These are phyloP conservation scores for Sebastiscus tertius DNA, from an alignment of 2,797 vertebrate species.

Conservation along the genomic window DNA sequence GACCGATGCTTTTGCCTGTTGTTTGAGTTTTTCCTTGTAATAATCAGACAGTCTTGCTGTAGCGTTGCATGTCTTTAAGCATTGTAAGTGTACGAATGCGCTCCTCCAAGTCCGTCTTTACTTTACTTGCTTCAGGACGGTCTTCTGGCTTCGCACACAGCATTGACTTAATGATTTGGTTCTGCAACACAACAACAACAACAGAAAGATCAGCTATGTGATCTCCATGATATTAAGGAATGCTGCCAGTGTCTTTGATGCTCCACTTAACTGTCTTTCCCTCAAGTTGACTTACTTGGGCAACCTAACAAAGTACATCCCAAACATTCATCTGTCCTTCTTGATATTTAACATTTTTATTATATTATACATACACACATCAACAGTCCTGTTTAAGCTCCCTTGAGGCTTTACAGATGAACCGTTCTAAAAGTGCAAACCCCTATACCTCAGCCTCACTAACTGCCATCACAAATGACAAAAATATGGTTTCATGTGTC, in stretches of 20 bases:
- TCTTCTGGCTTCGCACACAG: constrained; percentile 50
- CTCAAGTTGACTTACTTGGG: background rate
- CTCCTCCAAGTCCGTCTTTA: constrained; percentile 44
- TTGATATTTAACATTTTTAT: background rate
- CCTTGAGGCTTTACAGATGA: background rate
- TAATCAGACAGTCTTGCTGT: constrained; percentile 27
- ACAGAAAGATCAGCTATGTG: background rate
- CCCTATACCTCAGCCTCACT: background rate
- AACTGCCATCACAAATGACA: background rate
- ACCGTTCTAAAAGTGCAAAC: background rate
- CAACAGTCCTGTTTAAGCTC: background rate
- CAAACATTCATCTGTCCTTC: background rate
- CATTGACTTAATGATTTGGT: constrained; percentile 54
- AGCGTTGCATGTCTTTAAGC: background rate
- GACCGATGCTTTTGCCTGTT: background rate
- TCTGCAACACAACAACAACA: constrained; percentile 40
- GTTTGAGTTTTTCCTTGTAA: background rate
- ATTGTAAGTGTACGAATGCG: fast-evolving
- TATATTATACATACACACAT: background rate
- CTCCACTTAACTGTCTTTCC: background rate
- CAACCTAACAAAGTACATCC: background rate
- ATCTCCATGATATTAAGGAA: background rate
- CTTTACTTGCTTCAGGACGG: constrained; percentile 60
- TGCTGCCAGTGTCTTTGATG: background rate
- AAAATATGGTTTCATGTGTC: background rate